phyloP scores from a whole-genome alignment of 2,113 vertebrate species.

The Phylloscopus trochiloides region DNA sequence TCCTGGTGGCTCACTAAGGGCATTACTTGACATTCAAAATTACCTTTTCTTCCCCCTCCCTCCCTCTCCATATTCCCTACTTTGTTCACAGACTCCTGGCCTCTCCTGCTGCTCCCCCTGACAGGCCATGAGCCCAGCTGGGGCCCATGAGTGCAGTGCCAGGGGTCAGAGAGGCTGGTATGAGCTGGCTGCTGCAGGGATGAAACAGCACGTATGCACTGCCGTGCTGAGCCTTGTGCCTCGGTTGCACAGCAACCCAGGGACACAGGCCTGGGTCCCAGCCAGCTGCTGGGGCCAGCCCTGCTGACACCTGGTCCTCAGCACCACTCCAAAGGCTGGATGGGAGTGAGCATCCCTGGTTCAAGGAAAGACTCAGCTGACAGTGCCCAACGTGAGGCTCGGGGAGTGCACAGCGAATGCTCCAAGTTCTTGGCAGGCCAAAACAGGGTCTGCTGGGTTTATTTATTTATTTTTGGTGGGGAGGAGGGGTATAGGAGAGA shows the following conservation, averaged over 20 bases:
- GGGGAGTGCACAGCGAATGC: background rate
- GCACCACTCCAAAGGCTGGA: background rate
- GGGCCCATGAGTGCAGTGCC: background rate
- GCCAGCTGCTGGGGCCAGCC: background rate
- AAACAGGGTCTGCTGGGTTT: slow-evolving; percentile 4
- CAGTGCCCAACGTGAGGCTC: rapidly evolving
- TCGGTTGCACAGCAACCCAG: slow-evolving; percentile 33
- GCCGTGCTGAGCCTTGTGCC: background rate
- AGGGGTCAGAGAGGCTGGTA: background rate
- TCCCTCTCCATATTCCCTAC: background rate
- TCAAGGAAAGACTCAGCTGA: slow-evolving; percentile 38
- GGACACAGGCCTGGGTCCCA: background rate
- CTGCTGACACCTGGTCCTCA: background rate
- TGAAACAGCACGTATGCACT: background rate
- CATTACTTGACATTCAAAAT: background rate
- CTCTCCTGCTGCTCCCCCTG: background rate
- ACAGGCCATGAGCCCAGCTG: background rate
- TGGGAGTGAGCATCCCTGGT: background rate
- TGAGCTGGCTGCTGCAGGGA: background rate
- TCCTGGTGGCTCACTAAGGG: background rate
- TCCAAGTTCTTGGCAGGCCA: slow-evolving; percentile 60
- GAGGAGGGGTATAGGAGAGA: background rate
- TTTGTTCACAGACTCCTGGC: background rate
- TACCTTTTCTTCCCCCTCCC: background rate
- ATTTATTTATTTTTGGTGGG: slow-evolving; percentile 45